phyloP scores from a whole-genome alignment of 1,140 invertebrate species.

The Lordiphosa mommai region DNA sequence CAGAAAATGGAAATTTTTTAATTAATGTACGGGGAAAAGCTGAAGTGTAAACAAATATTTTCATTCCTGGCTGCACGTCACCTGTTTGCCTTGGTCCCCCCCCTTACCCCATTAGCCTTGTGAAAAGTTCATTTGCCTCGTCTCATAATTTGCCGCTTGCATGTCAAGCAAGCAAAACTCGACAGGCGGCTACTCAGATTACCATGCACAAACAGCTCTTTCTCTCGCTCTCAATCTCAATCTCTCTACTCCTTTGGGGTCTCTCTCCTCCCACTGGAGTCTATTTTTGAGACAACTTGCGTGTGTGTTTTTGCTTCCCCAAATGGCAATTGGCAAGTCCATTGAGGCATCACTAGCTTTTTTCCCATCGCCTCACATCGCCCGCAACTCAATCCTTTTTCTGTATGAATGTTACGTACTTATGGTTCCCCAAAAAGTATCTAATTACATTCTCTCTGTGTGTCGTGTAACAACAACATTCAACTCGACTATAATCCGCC shows the following conservation, averaged over 20 bases:
- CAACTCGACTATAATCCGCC: constrained; percentile 14
- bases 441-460: constrained; percentile 58
- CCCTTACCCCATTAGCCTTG: constrained; percentile 53
- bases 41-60: constrained; percentile 37
- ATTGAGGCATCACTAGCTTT: constrained; percentile 45
- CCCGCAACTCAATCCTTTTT: constrained; percentile 34
- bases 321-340: constrained; percentile 48
- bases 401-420: not conserved
- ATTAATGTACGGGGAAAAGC: constrained; percentile 34
- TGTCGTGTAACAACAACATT: constrained; percentile 45
- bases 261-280: constrained; percentile 45
- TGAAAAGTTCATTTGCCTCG: constrained; percentile 73
- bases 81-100: constrained; percentile 41
- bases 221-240: too few relatives aligned
- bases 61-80: constrained; percentile 30
- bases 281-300: constrained; percentile 57
- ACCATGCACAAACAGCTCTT: constrained; percentile 24
- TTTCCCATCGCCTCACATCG: constrained; percentile 39
- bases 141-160: constrained; percentile 73
- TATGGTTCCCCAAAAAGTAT: constrained; percentile 33
- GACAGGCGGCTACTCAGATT: constrained; percentile 54
- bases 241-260: constrained; percentile 35
- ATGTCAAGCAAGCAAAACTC: constrained; percentile 56
- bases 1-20: constrained; percentile 47
- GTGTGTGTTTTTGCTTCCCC: constrained; percentile 13